Evolutionary conservation across 2,888 invertebrate genomes (phyloP), one percentile per base, ranked within the genome.

Genomic region (Koerneria pararmatus): DNA sequence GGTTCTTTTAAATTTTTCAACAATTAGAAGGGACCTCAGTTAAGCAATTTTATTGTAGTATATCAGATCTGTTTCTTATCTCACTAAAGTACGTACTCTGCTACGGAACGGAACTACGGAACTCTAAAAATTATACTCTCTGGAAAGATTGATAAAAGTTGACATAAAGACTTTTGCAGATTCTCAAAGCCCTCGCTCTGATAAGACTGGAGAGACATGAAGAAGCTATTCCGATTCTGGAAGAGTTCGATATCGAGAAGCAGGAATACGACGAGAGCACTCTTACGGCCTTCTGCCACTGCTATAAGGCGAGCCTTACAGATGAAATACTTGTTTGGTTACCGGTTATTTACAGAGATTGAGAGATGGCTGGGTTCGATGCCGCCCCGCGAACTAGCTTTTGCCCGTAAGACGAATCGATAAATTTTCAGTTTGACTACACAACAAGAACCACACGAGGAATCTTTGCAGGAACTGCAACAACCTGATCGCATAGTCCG

Each of bases 211-310:
- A 93, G 59, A 90, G 91, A 80, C 89, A 89, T 73, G 87, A 88
- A 63, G 95, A 95, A 83, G 91, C 92, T 71, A 88, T 88, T 71
- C 84, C 86, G 49, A 88, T 93, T 64, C 86, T 95, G 67, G 89
- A 91, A 70, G 88, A 89, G 66, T 88, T 93, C 3, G 78, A 88
- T 6, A 90, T 90, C 82, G 77, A 90, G 82, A 81, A 81, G 34
- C 89, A 89, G 64, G 92, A 93, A 1, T 89, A 89, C 65, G 95
- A 97, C 84, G 95, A 97, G 83, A 89, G 91, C 46, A 94, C 95
- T 6, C 87, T 97, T 49, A 94, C 95, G 85, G 95, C 94, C 15
- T 91, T 97, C 89, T 91, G 92, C 65, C 91, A 95, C 80, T 93
- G 93, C 83, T 97, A 92, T 84, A 88, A 93, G 80, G 97, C 77